phyloP scores from a whole-genome alignment of 2,888 invertebrate genomes.

The Folsomia manolachei region DNA sequence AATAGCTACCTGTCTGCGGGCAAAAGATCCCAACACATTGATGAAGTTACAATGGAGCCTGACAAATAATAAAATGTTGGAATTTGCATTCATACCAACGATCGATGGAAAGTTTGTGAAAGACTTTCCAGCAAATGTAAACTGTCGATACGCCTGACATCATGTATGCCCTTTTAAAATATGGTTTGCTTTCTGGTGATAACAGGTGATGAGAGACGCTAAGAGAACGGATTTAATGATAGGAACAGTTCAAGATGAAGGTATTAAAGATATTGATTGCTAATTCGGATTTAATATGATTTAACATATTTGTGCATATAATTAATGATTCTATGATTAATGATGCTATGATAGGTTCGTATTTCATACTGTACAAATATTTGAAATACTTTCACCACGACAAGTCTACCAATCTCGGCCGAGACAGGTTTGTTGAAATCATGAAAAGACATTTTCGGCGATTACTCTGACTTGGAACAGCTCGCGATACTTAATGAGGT shows the following conservation, averaged over 20 bases:
- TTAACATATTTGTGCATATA: no score
- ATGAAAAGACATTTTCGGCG: conserved; percentile 34
- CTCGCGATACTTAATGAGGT: conserved; percentile 35
- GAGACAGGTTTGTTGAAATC: conserved; percentile 55
- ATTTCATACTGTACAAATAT: conserved; percentile 38
- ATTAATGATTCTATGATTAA: no score
- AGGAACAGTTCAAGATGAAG: conserved; percentile 39
- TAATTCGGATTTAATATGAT: no score
- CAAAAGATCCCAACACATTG: conserved; percentile 21
- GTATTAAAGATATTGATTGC: conserved; percentile 23
- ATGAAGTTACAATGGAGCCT: conserved; percentile 24
- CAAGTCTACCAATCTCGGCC: conserved; percentile 56
- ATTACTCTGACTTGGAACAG: conserved; percentile 20
- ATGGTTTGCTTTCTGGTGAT: conserved; percentile 28
- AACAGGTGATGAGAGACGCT: conserved; percentile 31
- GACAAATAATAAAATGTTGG: conserved; percentile 20
- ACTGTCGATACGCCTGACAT: conserved; percentile 33
- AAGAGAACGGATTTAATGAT: conserved; percentile 38
- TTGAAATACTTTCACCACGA: conserved; percentile 52
- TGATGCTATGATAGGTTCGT: conserved; percentile 28
- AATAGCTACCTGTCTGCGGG: conserved; percentile 30
- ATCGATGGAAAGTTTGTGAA: conserved; percentile 33
- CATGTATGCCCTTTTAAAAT: conserved; percentile 32
- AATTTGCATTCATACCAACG: conserved; percentile 30
- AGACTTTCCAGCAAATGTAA: conserved; percentile 27